Percentiles rank a stretch among this genome's conserved stretches.
Evolutionary conservation across 2,888 invertebrate genomes (phyloP).

Genomic region (Leistus spinibarbis): DNA sequence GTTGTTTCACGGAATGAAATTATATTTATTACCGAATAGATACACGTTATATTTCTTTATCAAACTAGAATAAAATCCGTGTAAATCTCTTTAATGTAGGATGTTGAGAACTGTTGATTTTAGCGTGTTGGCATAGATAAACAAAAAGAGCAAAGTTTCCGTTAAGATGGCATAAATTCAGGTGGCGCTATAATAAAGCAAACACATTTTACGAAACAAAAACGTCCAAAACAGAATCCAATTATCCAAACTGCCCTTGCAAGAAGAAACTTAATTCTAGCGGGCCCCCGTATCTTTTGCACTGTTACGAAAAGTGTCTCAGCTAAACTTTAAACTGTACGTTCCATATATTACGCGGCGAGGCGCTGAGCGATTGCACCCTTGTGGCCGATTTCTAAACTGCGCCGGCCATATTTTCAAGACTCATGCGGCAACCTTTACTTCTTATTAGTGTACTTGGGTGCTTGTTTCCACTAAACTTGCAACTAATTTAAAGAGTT

Average conservation of each 20-base stretch:
- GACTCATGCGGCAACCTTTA: constrained; percentile 47
- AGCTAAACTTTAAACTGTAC: constrained; percentile 19
- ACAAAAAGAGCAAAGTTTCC: constrained; percentile 11
- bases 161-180: constrained; percentile 2
- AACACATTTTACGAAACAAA: constrained; percentile 27
- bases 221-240: constrained; percentile 35
- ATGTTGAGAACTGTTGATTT: not conserved
- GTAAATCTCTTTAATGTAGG: not conserved
- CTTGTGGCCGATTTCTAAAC: constrained; percentile 52
- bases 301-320: constrained; percentile 10
- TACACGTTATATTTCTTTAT: no score
- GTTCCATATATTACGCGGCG: constrained; percentile 41
- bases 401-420: constrained; percentile 53
- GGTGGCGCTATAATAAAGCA: constrained; percentile 26
- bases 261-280: constrained; percentile 36
- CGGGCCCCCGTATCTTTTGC: constrained; percentile 8
- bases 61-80: not conserved
- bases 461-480: constrained; percentile 15
- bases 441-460: constrained; percentile 55
- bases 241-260: constrained; percentile 30
- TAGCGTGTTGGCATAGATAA: not conserved
- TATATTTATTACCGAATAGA: no score
- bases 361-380: constrained; percentile 52
- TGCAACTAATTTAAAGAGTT: constrained; percentile 35
- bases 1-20: no score